These are phyloP conservation scores for Bursaphelenchus mucronatus DNA, from an alignment of 1,140 invertebrate genomes.

Conservation along the genomic window DNA sequence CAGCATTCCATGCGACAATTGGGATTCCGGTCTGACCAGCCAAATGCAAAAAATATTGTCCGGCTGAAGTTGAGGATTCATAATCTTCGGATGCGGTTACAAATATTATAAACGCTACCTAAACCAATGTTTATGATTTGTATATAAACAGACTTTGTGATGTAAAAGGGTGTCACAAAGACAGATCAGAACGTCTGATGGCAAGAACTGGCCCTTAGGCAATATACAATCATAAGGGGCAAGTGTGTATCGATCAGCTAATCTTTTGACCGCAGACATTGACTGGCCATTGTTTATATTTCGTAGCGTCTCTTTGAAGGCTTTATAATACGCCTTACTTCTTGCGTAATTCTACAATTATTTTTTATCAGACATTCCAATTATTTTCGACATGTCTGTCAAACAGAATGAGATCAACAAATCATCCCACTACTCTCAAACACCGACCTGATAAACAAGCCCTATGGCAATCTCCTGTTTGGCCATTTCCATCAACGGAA, in stretches of 20 bases:
- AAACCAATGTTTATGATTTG: conserved; percentile 49
- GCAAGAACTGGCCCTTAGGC: conserved; percentile 51
- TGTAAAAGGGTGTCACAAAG: conserved; percentile 47
- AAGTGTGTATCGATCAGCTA: conserved; percentile 43
- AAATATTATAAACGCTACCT: conserved; percentile 15
- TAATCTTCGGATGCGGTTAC: conserved; percentile 11
- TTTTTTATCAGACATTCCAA: not conserved
- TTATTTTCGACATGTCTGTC: not conserved
- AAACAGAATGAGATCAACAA: not conserved
- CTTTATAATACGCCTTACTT: conserved; percentile 54
- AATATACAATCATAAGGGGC: conserved; percentile 49
- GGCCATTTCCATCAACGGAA: not conserved
- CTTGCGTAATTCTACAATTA: conserved; percentile 50
- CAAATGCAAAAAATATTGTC: conserved; percentile 53
- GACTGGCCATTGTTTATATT: conserved; percentile 52
- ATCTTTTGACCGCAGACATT: conserved; percentile 41
- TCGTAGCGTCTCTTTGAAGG: conserved; percentile 50
- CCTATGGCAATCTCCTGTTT: conserved; percentile 46
- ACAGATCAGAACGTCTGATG: conserved; percentile 51
- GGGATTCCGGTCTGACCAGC: conserved; percentile 57
- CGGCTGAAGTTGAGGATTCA: conserved; percentile 43
- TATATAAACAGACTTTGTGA: conserved; percentile 50
- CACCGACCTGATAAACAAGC: conserved; percentile 46
- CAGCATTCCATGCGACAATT: conserved; percentile 59
- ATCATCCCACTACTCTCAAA: not conserved